phyloP scores from a whole-genome alignment of 1,140 invertebrate genomes.

The Saxidomus purpurata region DNA sequence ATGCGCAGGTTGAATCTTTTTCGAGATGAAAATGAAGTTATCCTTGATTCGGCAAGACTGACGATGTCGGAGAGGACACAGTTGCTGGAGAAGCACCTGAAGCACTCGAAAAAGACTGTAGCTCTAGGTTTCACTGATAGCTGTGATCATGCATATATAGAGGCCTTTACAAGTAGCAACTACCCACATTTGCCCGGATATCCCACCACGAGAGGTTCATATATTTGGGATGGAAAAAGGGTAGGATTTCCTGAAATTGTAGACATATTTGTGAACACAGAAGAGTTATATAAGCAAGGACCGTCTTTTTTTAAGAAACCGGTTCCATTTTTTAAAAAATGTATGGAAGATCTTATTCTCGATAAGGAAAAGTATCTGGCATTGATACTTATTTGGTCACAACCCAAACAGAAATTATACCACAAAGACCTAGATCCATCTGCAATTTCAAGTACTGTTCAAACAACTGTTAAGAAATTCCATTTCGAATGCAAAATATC shows the following conservation, averaged over 20 bases:
- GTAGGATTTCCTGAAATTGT: slow-evolving; percentile 47
- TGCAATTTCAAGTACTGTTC: not conserved
- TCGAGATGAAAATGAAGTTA: not conserved
- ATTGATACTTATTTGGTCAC: slow-evolving; percentile 12
- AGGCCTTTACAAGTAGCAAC: not conserved
- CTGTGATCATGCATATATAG: not conserved
- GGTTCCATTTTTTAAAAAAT: slow-evolving; percentile 11
- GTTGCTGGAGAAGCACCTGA: not conserved
- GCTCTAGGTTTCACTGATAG: not conserved
- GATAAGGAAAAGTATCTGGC: not conserved
- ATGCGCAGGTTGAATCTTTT: not conserved
- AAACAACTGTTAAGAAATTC: not conserved
- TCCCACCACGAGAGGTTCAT: too few species aligned
- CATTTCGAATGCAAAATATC: not conserved
- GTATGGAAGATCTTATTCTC: slow-evolving; percentile 14
- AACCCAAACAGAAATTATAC: not conserved
- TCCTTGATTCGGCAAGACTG: not conserved
- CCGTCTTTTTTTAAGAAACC: slow-evolving; percentile 27
- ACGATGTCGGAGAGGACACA: not conserved
- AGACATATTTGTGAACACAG: not conserved
- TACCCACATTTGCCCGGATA: too few species aligned
- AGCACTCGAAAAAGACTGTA: not conserved
- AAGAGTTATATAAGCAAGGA: not conserved
- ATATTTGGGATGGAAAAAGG: not conserved
- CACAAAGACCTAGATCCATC: not conserved